Evolutionary conservation across 2,797 vertebrate genomes (phyloP).

Genomic region (Lacerta agilis): DNA sequence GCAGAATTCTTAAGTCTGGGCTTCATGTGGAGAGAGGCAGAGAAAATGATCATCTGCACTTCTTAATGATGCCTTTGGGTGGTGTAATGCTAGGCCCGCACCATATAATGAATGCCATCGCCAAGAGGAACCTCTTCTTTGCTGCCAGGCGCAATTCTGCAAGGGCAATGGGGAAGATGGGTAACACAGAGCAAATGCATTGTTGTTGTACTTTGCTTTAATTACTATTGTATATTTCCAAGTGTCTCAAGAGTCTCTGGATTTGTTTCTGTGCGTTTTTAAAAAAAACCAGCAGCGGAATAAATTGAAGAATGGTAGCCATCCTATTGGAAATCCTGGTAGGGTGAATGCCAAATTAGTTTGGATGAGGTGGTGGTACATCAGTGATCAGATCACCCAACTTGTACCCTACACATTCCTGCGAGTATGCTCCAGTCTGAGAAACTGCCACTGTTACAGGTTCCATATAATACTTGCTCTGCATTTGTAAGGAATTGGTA

Average conservation of each 20-base stretch:
- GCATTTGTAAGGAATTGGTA: too few species aligned
- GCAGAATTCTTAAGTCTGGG: rapidly evolving
- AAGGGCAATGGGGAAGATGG: not conserved
- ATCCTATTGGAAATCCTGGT: not conserved
- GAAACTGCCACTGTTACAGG: too few species aligned
- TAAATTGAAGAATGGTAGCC: not conserved
- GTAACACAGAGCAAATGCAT: not conserved
- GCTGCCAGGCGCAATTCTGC: not conserved
- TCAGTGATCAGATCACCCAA: too few species aligned
- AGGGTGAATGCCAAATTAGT: not conserved
- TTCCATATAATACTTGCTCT: too few species aligned
- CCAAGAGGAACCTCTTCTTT: not conserved
- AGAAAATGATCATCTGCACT: not conserved
- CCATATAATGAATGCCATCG: slow-evolving; percentile 13
- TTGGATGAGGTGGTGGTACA: not conserved
- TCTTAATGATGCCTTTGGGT: slow-evolving; percentile 33
- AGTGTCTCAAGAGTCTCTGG: not conserved
- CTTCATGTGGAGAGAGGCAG: rapidly evolving
- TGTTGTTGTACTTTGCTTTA: not conserved
- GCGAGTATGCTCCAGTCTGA: too few species aligned
- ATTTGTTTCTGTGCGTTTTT: not conserved
- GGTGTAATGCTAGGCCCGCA: not conserved
- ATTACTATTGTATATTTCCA: rapidly evolving
- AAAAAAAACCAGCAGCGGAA: not conserved
- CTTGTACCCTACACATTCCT: too few species aligned